Evolutionary conservation across 2,888 invertebrate species (phyloP).

Genomic region (Xylocampa areola): DNA sequence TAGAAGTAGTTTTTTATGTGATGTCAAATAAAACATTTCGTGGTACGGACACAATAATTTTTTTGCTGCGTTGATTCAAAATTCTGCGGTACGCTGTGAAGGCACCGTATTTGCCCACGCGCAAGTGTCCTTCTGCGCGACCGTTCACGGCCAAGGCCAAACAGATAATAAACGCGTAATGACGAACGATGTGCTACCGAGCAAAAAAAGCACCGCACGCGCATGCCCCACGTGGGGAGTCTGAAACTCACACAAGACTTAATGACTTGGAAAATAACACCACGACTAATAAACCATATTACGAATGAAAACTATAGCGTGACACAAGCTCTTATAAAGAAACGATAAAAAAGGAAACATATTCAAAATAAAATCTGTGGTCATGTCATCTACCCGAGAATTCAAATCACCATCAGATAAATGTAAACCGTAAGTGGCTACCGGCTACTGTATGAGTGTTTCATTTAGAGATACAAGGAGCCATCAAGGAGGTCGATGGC

Average conservation of each 20-base stretch:
- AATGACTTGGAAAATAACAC: slow-evolving; percentile 85
- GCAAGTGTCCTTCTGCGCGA: slow-evolving; percentile 76
- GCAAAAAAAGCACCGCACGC: slow-evolving; percentile 75
- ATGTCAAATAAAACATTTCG: slow-evolving; percentile 58
- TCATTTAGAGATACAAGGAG: slow-evolving; percentile 70
- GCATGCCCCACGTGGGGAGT: slow-evolving; percentile 82
- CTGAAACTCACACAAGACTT: slow-evolving; percentile 79
- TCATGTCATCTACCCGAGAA: slow-evolving; percentile 55
- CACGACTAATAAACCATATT: slow-evolving; percentile 67
- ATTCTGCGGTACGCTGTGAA: slow-evolving; percentile 66
- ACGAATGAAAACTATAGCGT: slow-evolving; percentile 69
- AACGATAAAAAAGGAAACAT: slow-evolving; percentile 25
- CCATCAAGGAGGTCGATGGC: slow-evolving; percentile 63
- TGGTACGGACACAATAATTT: slow-evolving; percentile 64
- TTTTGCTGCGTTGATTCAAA: slow-evolving; percentile 65
- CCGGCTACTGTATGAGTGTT: slow-evolving; percentile 60
- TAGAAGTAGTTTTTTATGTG: slow-evolving; percentile 54
- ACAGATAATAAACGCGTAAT: slow-evolving; percentile 85
- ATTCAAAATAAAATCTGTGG: slow-evolving; percentile 19
- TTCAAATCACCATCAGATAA: slow-evolving; percentile 66
- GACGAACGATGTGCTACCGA: slow-evolving; percentile 83
- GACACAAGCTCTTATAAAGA: slow-evolving; percentile 49
- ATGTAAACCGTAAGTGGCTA: slow-evolving; percentile 54
- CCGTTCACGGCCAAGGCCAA: slow-evolving; percentile 89
- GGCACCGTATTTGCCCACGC: slow-evolving; percentile 74